Evolutionary conservation across 2,113 vertebrate species (phyloP).

Genomic region (Mesembrinibis cayennensis): DNA sequence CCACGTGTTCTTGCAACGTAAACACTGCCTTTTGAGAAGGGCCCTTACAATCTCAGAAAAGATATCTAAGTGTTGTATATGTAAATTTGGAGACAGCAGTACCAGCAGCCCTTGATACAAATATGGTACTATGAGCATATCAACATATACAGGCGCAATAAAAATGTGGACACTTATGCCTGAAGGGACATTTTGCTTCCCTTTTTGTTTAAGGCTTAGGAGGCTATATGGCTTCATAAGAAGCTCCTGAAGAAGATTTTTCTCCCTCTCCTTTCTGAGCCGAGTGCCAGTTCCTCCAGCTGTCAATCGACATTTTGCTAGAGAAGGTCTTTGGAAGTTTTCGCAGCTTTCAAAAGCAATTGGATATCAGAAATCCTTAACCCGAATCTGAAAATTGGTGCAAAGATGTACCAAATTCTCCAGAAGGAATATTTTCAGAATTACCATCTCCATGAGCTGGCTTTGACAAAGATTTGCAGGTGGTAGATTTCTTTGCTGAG

Average conservation of each 20-base stretch:
- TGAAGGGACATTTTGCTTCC: background rate
- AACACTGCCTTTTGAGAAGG: background rate
- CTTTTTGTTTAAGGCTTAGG: background rate
- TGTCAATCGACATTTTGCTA: background rate
- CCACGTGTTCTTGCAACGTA: background rate
- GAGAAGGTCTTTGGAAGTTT: background rate
- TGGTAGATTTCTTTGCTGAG: background rate
- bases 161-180: background rate
- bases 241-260: background rate
- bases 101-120: background rate
- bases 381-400: background rate
- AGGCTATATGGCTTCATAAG: background rate
- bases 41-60: background rate
- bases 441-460: background rate
- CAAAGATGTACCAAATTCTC: background rate
- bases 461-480: background rate
- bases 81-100: background rate
- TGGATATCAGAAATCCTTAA: background rate
- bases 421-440: background rate
- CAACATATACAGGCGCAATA: background rate
- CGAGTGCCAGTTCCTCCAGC: background rate
- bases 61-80: background rate
- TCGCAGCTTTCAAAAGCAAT: background rate
- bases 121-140: rapidly evolving
- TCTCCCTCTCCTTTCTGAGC: background rate